Base-by-base conservation (phyloP, 1,140 invertebrate species). In the Drosophila takahashii region DNA sequence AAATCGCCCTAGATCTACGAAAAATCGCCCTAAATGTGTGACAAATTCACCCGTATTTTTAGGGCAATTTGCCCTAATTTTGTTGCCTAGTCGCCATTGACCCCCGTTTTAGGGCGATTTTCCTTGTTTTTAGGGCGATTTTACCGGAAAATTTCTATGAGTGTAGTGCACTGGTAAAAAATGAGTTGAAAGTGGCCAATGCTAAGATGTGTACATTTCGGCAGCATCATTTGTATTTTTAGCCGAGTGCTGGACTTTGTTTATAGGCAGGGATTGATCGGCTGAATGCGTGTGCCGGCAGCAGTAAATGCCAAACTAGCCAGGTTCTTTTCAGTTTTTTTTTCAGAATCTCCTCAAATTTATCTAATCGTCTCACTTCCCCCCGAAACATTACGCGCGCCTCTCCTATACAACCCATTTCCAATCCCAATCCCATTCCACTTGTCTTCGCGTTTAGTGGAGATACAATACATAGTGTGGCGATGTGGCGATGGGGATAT, bases 231-330 rank as follows among this genome's bases (percentile, higher is more conserved):
- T 72, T 18, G 53, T 42, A 65, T 39, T 51, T 51, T 51, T 51
- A 51, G 48, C 48, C 48, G 15, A 51, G 48, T 51, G 29, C 6
- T 51, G n/a, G 47, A 51, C 45, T 66, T 72, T 61, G 54, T 73
- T 72, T 72, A 69, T 36, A 16, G 16, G 7, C n/a, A 15, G 44
- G 52, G 26, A 54, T 54, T 50, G 32, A 50, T 61, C 53, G 64
- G 50, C 37, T 18, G 29, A 48, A 45, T 56, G 58, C 62, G 47
- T 42, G 26, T 59, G 39, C 22, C 22, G 8, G 18, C 27, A 42
- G 36, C 32, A 45, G 69, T 48, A 74, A 74, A 64, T 75, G 71
- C 73, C 76, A 80, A 77, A 85, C 77, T 85, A 72, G 66, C 64
- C 66, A 79, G 75, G 60, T 57, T 76, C 74, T 57, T 60, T 76